phyloP scores from a whole-genome alignment of 1,140 invertebrate species.

The Lethrus apterus region DNA sequence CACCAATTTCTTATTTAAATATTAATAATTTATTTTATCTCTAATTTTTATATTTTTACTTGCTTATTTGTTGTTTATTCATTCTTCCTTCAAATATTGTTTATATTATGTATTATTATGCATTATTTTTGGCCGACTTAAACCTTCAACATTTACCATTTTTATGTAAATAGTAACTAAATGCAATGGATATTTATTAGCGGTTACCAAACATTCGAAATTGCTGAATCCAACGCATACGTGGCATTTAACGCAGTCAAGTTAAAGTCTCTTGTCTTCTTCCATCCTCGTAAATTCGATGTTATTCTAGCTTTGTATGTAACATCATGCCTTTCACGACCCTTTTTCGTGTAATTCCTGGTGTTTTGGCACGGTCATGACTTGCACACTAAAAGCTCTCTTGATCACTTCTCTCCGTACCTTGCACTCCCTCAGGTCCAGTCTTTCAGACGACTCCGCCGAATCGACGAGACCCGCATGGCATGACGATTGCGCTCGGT shows the following conservation, averaged over 20 bases:
- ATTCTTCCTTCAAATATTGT: no score
- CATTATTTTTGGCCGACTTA: no score
- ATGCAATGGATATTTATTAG: neutral
- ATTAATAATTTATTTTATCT: no score
- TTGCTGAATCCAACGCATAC: no score
- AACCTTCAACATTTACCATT: no score
- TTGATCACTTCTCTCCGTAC: constrained; percentile 35
- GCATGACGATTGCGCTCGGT: constrained; percentile 54
- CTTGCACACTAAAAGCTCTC: constrained; percentile 22
- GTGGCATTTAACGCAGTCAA: no score
- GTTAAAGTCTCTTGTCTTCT: no score
- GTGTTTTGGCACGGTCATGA: constrained; percentile 27
- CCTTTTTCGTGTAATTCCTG: neutral
- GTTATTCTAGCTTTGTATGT: constrained; percentile 1
- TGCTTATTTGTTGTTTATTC: no score
- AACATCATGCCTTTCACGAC: neutral
- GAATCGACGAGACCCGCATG: constrained; percentile 48
- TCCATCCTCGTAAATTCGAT: neutral
- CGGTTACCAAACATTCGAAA: no score
- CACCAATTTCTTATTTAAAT: no score
- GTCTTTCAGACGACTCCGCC: constrained; percentile 42
- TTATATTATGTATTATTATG: no score
- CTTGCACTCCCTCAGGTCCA: constrained; percentile 40
- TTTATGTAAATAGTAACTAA: neutral
- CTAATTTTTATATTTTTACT: no score